Evolutionary conservation across 2,797 vertebrate species (phyloP), one percentile per base, ranked within the genome.

Genomic region (Argyrosomus regius): DNA sequence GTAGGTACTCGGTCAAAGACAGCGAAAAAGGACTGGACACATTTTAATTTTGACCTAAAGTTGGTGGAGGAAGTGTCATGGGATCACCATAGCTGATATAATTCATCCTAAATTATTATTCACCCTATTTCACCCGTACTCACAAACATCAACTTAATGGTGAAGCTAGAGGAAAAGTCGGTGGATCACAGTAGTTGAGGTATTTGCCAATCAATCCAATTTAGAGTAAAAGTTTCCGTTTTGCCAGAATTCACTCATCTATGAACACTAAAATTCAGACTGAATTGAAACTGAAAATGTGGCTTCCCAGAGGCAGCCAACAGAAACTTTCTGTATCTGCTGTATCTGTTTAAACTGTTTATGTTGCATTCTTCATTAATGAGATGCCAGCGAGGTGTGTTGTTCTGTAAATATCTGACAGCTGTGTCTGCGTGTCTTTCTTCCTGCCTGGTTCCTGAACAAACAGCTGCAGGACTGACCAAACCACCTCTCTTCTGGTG

Each of bases 381-480:
- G 88, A 93, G 82, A 75, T 88, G 79, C 79, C 83, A 66, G 72
- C 87, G 87, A 89, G 79, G 90, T 90, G 88, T 80, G 88, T 87
- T 90, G 89, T 89, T 92, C 86, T 81, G 93, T 88, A 95, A 95
- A 95, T 94, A 94, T 88, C 85, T 89, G 77, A 78, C 94, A 93
- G 92, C 91, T 92, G 92, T 88, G 90, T 89, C 78, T 87, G 72
- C 46, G 66, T 45, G 72, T 77, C 78, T 88, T 86, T 85, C 80
- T 83, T 86, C 93, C 89, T 86, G 86, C 85, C 87, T 67, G 80
- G 87, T 88, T 87, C 86, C 88, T 89, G 87, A 83, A 81, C 82
- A 87, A 91, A 89, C 76, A 72, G 84, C 84, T 56, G 78, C 72
- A 68, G 71, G 73, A 87, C 85, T 71, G 84, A 85, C 83, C 84